phyloP scores from a whole-genome alignment of 2,113 vertebrate species.

The Lucifuga dentata region DNA sequence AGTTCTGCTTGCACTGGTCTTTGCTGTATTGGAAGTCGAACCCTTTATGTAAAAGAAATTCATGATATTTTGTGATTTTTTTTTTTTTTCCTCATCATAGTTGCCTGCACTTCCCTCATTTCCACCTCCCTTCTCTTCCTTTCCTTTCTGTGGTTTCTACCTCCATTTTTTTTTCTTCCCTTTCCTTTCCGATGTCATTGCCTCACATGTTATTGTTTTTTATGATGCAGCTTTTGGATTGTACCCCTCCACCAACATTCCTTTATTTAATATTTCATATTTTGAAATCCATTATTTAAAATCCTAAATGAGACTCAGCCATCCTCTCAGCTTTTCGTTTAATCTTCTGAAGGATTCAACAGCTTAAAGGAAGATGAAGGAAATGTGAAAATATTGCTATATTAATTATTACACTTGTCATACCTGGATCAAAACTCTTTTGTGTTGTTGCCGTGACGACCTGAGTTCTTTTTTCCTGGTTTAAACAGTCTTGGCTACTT shows the following conservation, averaged over 20 bases:
- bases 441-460: background rate
- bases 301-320: conserved; percentile 68
- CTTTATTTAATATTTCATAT: conserved; percentile 79
- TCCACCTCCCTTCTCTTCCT: conserved; percentile 1
- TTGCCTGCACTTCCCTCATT: conserved; percentile 5
- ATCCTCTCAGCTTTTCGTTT: conserved; percentile 71
- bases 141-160: conserved; percentile 1
- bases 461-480: conserved; percentile 6
- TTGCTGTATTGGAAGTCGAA: too few species aligned
- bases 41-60: conserved; percentile 30
- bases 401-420: conserved; percentile 33
- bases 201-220: conserved; percentile 3
- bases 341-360: conserved; percentile 73
- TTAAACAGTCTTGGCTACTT: conserved; percentile 16
- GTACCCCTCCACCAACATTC: conserved; percentile 50
- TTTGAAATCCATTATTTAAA: conserved; percentile 82
- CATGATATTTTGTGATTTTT: conserved; percentile 16
- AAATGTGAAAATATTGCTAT: conserved; percentile 67
- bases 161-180: conserved; percentile 26
- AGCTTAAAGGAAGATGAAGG: conserved; percentile 44
- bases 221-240: conserved; percentile 51
- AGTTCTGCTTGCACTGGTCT: too few species aligned
- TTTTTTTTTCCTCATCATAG: conserved; percentile 17
- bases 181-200: conserved; percentile 11
- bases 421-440: conserved; percentile 23